These are phyloP conservation scores for Sminthurinus signatus DNA, from an alignment of 1,140 invertebrate genomes.

Conservation along the genomic window DNA sequence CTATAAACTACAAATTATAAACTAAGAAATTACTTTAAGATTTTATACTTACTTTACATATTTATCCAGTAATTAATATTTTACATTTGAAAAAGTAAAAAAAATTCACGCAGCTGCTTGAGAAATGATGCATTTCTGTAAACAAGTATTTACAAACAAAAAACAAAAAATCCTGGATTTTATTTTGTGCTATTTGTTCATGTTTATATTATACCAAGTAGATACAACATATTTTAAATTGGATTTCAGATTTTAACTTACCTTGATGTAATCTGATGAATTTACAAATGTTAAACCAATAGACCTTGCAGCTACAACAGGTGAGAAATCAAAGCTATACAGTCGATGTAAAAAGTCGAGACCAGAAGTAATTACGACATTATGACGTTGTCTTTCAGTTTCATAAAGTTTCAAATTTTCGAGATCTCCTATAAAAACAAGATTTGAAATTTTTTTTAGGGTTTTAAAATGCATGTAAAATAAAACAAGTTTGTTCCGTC, in stretches of 20 bases:
- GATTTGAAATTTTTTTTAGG: conserved; percentile 11
- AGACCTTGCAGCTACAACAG: conserved; percentile 72
- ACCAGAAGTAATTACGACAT: conserved; percentile 77
- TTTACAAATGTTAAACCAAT: conserved; percentile 80
- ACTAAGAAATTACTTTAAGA: too few relatives aligned
- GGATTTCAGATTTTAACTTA: conserved; percentile 43
- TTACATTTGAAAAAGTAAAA: too few relatives aligned
- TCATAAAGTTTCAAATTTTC: conserved; percentile 77
- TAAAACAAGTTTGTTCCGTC: neutral
- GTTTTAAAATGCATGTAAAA: neutral
- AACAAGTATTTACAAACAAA: conserved; percentile 4
- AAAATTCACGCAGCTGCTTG: conserved; percentile 23
- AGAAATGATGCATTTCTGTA: conserved; percentile 28
- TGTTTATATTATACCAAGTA: neutral
- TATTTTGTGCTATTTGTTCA: too few relatives aligned
- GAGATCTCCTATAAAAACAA: conserved; percentile 50
- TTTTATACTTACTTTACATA: too few relatives aligned
- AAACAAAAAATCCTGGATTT: neutral
- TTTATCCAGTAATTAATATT: too few relatives aligned
- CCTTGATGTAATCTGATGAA: conserved; percentile 70
- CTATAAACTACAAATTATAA: too few relatives aligned
- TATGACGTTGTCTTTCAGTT: conserved; percentile 70
- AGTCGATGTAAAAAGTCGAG: conserved; percentile 82
- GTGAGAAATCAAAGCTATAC: conserved; percentile 68
- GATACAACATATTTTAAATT: neutral